These are phyloP conservation scores for Phataginus tricuspis DNA, from an alignment of 2,797 vertebrate genomes.

Conservation along the genomic window DNA sequence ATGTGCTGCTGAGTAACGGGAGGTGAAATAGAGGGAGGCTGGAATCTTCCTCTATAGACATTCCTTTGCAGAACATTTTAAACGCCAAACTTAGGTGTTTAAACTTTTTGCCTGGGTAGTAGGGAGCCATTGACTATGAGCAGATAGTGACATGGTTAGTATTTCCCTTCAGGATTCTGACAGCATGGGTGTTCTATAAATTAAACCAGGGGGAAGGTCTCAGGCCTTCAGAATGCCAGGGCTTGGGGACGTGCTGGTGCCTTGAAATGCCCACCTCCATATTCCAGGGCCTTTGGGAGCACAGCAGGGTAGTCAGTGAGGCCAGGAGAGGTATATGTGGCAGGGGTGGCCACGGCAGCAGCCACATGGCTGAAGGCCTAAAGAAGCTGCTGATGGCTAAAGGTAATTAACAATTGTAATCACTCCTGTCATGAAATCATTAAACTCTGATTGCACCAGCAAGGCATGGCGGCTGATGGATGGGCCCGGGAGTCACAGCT, in stretches of 20 bases:
- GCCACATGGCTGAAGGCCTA: not conserved
- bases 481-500: not conserved
- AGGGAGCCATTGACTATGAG: not conserved
- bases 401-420: slow-evolving; percentile 83
- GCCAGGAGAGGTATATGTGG: not conserved
- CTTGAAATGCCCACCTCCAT: not conserved
- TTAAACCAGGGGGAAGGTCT: not conserved
- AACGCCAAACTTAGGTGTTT: not conserved
- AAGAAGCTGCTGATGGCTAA: slow-evolving; percentile 58
- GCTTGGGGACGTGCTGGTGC: not conserved
- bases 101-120: not conserved
- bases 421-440: slow-evolving; percentile 74
- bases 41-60: not conserved
- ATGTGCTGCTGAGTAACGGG: not conserved
- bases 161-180: not conserved
- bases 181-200: not conserved
- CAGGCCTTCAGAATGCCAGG: not conserved
- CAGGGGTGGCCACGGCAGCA: not conserved
- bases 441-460: slow-evolving; percentile 63
- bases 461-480: slow-evolving; percentile 38
- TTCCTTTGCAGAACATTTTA: not conserved
- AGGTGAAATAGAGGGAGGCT: not conserved
- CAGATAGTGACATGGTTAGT: not conserved
- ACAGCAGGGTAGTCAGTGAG: not conserved
- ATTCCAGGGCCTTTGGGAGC: not conserved